Conservation (phyloP, 1,140 invertebrate species). For the Leptinotarsa defecta region DNA sequence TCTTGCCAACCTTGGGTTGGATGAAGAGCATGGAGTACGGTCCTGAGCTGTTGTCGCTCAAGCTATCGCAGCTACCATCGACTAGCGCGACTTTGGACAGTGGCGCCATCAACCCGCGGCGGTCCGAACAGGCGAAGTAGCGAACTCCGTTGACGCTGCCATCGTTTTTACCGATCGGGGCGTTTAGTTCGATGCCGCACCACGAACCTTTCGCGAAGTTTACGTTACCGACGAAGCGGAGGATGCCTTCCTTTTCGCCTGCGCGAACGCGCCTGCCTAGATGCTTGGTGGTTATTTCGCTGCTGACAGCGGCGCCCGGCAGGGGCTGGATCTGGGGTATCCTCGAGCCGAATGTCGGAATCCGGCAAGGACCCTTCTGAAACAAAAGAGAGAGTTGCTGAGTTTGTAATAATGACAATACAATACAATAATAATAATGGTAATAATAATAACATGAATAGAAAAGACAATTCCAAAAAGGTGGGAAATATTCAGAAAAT, state of each 20-base stretch:
- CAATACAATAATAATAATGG: no score
- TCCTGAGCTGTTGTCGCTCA: constrained; percentile 55
- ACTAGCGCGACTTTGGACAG: constrained; percentile 54
- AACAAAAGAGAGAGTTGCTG: constrained; percentile 28
- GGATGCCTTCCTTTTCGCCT: constrained; percentile 58
- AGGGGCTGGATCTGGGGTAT: constrained; percentile 39
- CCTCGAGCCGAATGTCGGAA: constrained; percentile 47
- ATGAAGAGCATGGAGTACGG: constrained; percentile 63
- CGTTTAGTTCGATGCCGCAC: constrained; percentile 67
- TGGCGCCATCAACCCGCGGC: constrained; percentile 61
- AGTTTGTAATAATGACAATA: no score
- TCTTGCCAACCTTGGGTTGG: constrained; percentile 50
- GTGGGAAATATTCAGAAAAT: no score
- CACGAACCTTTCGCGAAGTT: constrained; percentile 64
- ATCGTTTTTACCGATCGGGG: constrained; percentile 67
- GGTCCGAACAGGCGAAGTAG: constrained; percentile 60
- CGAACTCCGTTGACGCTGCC: constrained; percentile 63
- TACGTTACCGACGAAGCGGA: constrained; percentile 64
- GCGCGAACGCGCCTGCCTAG: constrained; percentile 63
- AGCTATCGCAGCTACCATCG: constrained; percentile 17
- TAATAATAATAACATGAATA: no score
- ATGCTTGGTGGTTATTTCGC: constrained; percentile 46
- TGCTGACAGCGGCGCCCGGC: constrained; percentile 15
- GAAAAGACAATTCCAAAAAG: no score
- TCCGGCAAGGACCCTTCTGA: constrained; percentile 36